Evolutionary conservation across 2,797 vertebrate species (phyloP), one percentile per base, ranked within the genome.

Genomic region (Euphonia xanthogaster): DNA sequence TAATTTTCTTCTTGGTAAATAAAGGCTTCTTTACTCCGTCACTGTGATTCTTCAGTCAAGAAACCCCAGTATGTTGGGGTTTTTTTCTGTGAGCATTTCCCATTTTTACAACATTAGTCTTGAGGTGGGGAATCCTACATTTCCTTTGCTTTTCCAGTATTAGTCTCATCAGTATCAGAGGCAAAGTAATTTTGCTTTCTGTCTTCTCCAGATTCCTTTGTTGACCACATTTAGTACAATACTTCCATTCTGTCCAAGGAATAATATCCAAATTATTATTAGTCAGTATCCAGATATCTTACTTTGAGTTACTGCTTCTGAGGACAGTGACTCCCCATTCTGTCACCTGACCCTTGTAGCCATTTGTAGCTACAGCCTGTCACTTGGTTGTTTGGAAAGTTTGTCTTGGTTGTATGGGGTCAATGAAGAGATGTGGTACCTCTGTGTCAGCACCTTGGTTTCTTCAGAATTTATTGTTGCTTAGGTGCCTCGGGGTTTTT

Each of bases 31-130:
- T 86, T 72, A 57, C 30, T 57, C 14, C 70, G 20, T 55, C 44
- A 14, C 14, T 86, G 31, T 86, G 35, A 72, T 65, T 74, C 63
- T 75, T 82, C 27, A 77, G 27, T 85, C 8, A 63, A 60, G 19
- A 35, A 42, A 1, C 5, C 4, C 13, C 14, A 39, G 0, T 50
- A 20, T 7, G 3, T 9, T 24, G 31, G 9, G 4, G 2, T 25
- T 4, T 2, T 62, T 80, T 73, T 58, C n/a, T 76, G 18, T 8
- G 3, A 65, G 17, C 24, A 78, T 63, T 82, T 85, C 15, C 13
- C 1, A 18, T 31, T 75, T 90, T 79, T 68, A 44, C 4, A 16
- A 19, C 22, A 11, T 50, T 70, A 55, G 47, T 88, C 24, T 78
- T 75, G 21, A 60, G 39, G n/a, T 13, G 10, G 9, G 9, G 27